These are phyloP conservation scores for Aphelinus certus DNA, from an alignment of 1,140 invertebrate species.

Conservation along the genomic window DNA sequence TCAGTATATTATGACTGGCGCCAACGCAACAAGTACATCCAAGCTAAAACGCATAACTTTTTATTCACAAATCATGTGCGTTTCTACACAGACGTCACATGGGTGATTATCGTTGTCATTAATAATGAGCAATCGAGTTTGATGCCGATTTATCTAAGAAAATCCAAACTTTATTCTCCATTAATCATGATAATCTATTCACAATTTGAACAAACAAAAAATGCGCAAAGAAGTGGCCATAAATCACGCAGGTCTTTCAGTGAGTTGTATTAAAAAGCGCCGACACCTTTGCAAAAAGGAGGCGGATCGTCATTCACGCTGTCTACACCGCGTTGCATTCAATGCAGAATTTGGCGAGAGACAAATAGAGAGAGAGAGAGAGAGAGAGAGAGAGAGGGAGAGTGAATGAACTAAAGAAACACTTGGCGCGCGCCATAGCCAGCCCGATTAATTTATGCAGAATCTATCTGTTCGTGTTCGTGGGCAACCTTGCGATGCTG, in stretches of 20 bases:
- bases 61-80: conserved; percentile 8
- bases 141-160: conserved; percentile 13
- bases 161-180: conserved; percentile 26
- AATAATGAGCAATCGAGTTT: not conserved
- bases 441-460: conserved; percentile 43
- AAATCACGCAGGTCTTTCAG: conserved; percentile 10
- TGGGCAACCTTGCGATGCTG: conserved; percentile 42
- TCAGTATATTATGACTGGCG: not conserved
- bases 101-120: conserved; percentile 25
- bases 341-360: conserved; percentile 25
- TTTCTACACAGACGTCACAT: conserved; percentile 6
- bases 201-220: conserved; percentile 24
- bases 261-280: not conserved
- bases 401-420: conserved; percentile 29
- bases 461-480: conserved; percentile 20
- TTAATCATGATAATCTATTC: conserved; percentile 27
- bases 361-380: conserved; percentile 12
- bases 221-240: not conserved
- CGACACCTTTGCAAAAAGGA: conserved; percentile 25
- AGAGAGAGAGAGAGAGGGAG: not conserved
- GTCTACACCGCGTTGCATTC: conserved; percentile 9
- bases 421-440: conserved; percentile 8
- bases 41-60: not conserved
- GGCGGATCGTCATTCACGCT: conserved; percentile 31
- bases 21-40: not conserved